Percentiles rank a stretch among this genome's conserved stretches.
phyloP scores from a whole-genome alignment of 2,888 invertebrate species.

The Hymenopus coronatus region DNA sequence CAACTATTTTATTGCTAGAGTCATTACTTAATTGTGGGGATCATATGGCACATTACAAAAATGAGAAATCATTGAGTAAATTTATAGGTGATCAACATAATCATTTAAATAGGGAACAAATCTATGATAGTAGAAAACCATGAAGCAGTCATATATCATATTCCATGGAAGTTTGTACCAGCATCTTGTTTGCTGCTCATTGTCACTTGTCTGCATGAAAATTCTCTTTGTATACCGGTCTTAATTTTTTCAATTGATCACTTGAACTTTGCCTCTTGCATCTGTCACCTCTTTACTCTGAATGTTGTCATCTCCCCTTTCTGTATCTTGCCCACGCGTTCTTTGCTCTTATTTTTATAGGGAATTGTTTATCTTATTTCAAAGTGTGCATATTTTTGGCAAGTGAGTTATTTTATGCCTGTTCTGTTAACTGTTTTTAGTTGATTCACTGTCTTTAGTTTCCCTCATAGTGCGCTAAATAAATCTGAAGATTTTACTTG shows the following conservation, averaged over 20 bases:
- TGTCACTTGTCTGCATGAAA: neutral
- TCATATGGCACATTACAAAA: too few relatives aligned
- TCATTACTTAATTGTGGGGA: too few relatives aligned
- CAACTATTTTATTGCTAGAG: too few relatives aligned
- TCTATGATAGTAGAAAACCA: too few relatives aligned
- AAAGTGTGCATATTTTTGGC: neutral
- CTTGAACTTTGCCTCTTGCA: neutral
- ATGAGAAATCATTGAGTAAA: too few relatives aligned
- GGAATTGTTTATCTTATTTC: neutral
- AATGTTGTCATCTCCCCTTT: neutral
- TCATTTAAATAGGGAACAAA: too few relatives aligned
- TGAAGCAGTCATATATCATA: too few relatives aligned
- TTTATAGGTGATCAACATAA: too few relatives aligned
- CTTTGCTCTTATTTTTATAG: neutral
- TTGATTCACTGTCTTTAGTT: neutral
- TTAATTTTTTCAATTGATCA: neutral
- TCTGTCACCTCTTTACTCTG: neutral
- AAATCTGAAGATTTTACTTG: too few relatives aligned
- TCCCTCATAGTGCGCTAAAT: neutral
- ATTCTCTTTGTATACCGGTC: neutral
- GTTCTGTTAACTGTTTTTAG: neutral
- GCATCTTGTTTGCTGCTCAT: neutral
- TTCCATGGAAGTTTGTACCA: too few relatives aligned
- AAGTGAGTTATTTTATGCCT: neutral
- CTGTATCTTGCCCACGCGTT: neutral